Base-by-base conservation (phyloP, 2,888 invertebrate species). In the Drosophila prolongata region DNA sequence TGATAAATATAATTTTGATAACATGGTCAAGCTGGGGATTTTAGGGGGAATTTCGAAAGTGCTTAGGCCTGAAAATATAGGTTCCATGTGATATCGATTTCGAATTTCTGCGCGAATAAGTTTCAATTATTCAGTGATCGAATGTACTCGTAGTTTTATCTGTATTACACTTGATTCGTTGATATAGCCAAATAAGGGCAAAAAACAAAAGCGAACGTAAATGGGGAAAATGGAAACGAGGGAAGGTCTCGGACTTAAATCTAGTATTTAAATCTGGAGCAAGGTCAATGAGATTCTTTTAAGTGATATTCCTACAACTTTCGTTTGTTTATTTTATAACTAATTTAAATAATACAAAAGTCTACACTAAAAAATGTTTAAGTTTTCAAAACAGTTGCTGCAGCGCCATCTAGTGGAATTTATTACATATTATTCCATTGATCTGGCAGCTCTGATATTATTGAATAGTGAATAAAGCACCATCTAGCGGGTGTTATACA, bases 51-150 rank as follows among this genome's bases (percentile, higher is more conserved):
- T 50, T 43, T 70, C 14, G 14, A 13, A 10, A 27, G 27, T 11
- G 43, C 24, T 58, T 50, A 58, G 44, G 64, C 65, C 61, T 59
- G 55, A 42, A 42, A 55, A 37, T 19, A 40, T 35, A 11, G 13
- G 14, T 42, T 56, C 35, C 76, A 76, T 79, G 77, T 77, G 77
- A 77, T 55, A 38, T 40, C 16, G 1, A 40, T 44, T 40, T 59
- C 6, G 9, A 42, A 53, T 16, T 49, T 35, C 11, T 16, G 34
- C 16, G 11, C 8, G 34, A 19, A 49, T 35, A 13, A 13, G 27
- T 46, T 30, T 5, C 1, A 13, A 8, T 6, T 8, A 24, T 19
- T 8, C 13, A 13, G 24, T 19, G 44, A 44, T 44, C 44, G 24
- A 44, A 24, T 24, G 14, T 10, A 5, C 19, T 4, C 19, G 4